Evolutionary conservation across 2,113 vertebrate species (phyloP).

Genomic region (Gallinago undulata): DNA sequence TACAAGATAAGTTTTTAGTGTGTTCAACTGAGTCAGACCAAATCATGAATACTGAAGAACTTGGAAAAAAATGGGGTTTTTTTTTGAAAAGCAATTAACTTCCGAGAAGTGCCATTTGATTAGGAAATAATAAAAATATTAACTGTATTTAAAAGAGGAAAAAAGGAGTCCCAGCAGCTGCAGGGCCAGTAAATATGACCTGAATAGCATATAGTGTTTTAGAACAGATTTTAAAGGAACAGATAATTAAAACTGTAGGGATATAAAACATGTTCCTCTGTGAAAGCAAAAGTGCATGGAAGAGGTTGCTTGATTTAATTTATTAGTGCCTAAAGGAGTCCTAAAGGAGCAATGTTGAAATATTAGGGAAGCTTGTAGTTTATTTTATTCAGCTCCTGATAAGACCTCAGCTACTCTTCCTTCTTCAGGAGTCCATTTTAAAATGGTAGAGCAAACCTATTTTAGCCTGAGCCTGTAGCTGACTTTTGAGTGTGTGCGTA

Average conservation of each 20-base stretch:
- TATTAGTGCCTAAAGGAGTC: not conserved
- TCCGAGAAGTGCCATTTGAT: not conserved
- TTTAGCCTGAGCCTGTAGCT: not conserved
- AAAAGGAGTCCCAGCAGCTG: not conserved
- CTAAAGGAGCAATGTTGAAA: not conserved
- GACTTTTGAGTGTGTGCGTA: not conserved
- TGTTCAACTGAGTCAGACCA: not conserved
- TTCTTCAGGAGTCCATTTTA: not conserved
- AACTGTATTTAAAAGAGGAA: not conserved
- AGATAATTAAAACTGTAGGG: not conserved
- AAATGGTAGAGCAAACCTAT: not conserved
- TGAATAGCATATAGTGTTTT: not conserved
- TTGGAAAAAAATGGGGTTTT: accelerated
- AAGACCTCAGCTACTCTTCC: not conserved
- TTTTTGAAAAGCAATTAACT: not conserved
- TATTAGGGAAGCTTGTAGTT: not conserved
- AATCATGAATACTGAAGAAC: not conserved
- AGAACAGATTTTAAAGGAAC: not conserved
- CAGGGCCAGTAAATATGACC: not conserved
- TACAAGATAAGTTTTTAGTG: not conserved
- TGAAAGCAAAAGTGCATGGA: not conserved
- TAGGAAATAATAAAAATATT: not conserved
- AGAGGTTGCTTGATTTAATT: not conserved
- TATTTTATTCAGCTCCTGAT: not conserved
- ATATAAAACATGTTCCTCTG: not conserved